phyloP scores from a whole-genome alignment of 2,888 invertebrate genomes.

The Orthosia gracilis region DNA sequence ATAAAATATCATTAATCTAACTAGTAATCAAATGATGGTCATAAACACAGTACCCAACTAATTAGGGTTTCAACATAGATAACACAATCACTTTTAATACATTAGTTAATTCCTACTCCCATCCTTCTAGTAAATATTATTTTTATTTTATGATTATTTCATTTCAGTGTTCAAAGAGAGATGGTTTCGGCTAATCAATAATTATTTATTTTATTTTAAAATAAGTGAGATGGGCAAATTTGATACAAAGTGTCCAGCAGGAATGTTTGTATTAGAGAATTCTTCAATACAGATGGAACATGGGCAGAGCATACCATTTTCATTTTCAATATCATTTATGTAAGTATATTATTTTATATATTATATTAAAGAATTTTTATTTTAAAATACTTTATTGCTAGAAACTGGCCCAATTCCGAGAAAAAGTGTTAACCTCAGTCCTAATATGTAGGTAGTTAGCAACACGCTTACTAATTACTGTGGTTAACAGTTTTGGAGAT shows the following conservation, averaged over 20 bases:
- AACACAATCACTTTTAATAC: neutral
- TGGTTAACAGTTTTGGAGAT: neutral
- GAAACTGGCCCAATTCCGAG: neutral
- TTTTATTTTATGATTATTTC: conserved; percentile 40
- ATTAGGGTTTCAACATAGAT: neutral
- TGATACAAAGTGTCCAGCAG: conserved; percentile 92
- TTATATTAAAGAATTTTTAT: neutral
- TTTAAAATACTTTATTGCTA: neutral
- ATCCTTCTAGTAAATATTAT: conserved; percentile 6
- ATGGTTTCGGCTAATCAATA: conserved; percentile 94
- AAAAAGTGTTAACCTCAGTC: neutral
- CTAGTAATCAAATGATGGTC: neutral
- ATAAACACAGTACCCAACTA: neutral
- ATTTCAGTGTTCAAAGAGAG: conserved; percentile 94
- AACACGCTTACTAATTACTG: neutral
- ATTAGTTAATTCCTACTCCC: neutral
- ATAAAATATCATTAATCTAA: neutral
- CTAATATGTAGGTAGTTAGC: neutral
- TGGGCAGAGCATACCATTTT: conserved; percentile 93
- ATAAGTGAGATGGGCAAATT: conserved; percentile 93
- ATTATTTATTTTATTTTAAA: conserved; percentile 95
- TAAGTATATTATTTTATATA: conserved; percentile 74
- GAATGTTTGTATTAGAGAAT: conserved; percentile 94
- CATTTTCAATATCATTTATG: conserved; percentile 94
- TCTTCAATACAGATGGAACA: conserved; percentile 93